Evolutionary conservation across 1,140 invertebrate species (phyloP).

Genomic region (Rhysida immarginata): DNA sequence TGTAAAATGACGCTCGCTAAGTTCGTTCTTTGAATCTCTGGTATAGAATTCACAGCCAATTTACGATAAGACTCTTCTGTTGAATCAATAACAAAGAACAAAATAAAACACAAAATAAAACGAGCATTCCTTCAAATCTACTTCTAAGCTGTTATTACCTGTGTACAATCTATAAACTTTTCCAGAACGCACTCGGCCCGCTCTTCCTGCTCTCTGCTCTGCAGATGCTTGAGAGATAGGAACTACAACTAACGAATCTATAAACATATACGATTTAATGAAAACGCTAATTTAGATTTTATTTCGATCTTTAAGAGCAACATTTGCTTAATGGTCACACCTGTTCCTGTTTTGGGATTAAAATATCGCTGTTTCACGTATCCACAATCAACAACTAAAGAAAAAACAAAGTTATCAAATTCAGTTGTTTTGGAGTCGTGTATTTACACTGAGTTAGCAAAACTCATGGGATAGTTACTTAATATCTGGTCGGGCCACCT

Average conservation of each 20-base stretch:
- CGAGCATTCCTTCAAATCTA: background rate
- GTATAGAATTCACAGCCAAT: constrained; percentile 51
- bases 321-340: too few relatives aligned
- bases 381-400: constrained; percentile 80
- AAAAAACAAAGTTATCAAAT: constrained; percentile 3
- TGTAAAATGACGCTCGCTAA: constrained; percentile 72
- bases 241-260: constrained; percentile 64
- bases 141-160: constrained; percentile 19
- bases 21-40: constrained; percentile 85
- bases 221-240: constrained; percentile 81
- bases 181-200: constrained; percentile 67
- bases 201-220: constrained; percentile 76
- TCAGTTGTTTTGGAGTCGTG: too few relatives aligned
- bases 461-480: background rate
- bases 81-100: constrained; percentile 25
- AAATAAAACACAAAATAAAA: background rate
- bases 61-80: constrained; percentile 58
- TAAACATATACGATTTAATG: background rate
- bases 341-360: constrained; percentile 59
- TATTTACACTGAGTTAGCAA: background rate
- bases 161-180: constrained; percentile 52
- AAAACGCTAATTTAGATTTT: background rate
- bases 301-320: too few relatives aligned
- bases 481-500: too few relatives aligned
- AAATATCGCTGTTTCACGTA: constrained; percentile 93